Evolutionary conservation across 2,888 invertebrate genomes (phyloP).

Genomic region (Chrysomela aeneicollis): DNA sequence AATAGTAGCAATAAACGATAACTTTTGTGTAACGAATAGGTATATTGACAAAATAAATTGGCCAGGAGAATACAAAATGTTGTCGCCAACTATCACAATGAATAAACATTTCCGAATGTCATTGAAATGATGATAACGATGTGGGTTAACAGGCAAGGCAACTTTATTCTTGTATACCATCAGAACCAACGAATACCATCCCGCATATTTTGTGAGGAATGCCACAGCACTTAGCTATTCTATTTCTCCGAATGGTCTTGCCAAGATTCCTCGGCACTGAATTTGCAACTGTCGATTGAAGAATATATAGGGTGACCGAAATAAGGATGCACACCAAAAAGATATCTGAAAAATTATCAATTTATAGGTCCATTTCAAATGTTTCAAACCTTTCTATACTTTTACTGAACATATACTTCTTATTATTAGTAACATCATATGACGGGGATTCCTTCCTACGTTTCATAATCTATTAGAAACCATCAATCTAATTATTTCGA

Average conservation of each 20-base stretch:
- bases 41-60: background rate
- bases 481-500: no score
- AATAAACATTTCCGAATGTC: slow-evolving; percentile 5
- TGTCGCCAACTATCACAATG: background rate
- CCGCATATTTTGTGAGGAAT: slow-evolving; percentile 1
- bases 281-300: background rate
- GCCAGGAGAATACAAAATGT: background rate
- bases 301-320: background rate
- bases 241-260: background rate
- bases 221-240: background rate
- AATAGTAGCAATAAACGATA: background rate
- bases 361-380: no score
- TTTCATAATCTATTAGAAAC: no score
- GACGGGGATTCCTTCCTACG: no score
- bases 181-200: slow-evolving; percentile 3
- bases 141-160: background rate
- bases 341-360: no score
- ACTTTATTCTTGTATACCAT: background rate
- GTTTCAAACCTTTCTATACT: no score
- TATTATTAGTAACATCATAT: no score
- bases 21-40: background rate
- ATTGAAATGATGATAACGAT: slow-evolving; percentile 3
- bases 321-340: background rate
- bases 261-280: background rate
- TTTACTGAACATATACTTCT: no score